These are phyloP conservation scores for Boleophthalmus pectinirostris DNA, from an alignment of 2,113 vertebrate species.

Conservation along the genomic window DNA sequence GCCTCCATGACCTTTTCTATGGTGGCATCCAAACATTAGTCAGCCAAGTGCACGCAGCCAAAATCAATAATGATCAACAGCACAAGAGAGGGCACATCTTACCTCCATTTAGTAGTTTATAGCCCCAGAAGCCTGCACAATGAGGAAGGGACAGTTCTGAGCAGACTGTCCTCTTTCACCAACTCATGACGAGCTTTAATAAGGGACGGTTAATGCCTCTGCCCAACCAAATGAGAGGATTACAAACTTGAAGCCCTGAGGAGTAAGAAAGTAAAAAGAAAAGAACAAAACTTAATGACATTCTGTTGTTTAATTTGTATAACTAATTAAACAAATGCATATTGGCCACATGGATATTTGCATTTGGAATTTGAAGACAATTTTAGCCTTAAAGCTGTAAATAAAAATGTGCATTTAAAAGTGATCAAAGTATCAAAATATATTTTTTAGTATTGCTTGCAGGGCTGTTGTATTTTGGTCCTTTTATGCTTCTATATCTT, in stretches of 20 bases:
- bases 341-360: neutral
- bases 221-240: constrained; percentile 30
- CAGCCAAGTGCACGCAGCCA: constrained; percentile 49
- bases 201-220: constrained; percentile 43
- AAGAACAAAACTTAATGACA: neutral
- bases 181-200: constrained; percentile 17
- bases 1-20: constrained; percentile 48
- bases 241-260: constrained; percentile 19
- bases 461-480: too few relatives aligned
- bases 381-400: too few relatives aligned
- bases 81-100: constrained; percentile 50
- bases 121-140: constrained; percentile 28
- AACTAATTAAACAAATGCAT: neutral
- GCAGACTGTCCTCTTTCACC: constrained; percentile 14
- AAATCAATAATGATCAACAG: constrained; percentile 59
- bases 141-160: constrained; percentile 6
- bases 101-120: constrained; percentile 42
- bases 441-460: too few relatives aligned
- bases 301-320: neutral
- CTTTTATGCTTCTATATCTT: too few relatives aligned
- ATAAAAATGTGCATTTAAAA: too few relatives aligned
- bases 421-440: too few relatives aligned
- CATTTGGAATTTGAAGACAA: neutral
- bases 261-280: constrained; percentile 11
- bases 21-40: constrained; percentile 49